Conservation (phyloP, 2,797 vertebrate species). For the Gadopsis marmoratus region DNA sequence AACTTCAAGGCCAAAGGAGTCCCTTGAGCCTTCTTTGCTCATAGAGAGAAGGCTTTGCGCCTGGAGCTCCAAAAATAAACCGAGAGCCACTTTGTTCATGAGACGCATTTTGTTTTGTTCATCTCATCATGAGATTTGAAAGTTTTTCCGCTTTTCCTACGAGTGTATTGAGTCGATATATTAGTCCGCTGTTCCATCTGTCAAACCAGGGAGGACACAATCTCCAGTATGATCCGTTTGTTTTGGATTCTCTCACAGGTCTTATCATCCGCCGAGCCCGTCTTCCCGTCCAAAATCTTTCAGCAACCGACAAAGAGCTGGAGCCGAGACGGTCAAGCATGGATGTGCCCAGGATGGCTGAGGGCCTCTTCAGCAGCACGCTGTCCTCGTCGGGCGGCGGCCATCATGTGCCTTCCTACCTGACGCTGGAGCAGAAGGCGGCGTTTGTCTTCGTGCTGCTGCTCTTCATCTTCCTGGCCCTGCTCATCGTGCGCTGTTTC, state of each 20-base stretch:
- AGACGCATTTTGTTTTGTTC: constrained; percentile 8
- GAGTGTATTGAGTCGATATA: neutral
- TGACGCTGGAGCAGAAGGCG: constrained; percentile 89
- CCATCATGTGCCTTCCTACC: constrained; percentile 79
- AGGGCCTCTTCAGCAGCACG: constrained; percentile 86
- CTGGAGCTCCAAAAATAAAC: constrained; percentile 44
- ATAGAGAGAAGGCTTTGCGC: constrained; percentile 22
- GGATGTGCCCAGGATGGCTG: constrained; percentile 83
- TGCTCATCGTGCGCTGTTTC: constrained; percentile 90
- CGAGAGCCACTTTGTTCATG: constrained; percentile 14
- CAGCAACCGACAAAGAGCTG: constrained; percentile 69
- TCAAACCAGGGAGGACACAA: constrained; percentile 3
- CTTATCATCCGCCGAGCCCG: constrained; percentile 20
- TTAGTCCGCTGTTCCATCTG: constrained; percentile 31
- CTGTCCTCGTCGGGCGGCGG: constrained; percentile 83
- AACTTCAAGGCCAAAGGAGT: constrained; percentile 39
- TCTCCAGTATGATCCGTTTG: constrained; percentile 42
- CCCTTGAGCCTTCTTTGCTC: constrained; percentile 29
- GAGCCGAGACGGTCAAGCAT: constrained; percentile 78
- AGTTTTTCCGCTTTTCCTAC: neutral
- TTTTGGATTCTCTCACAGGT: constrained; percentile 69
- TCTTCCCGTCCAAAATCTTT: constrained; percentile 58
- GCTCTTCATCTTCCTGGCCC: constrained; percentile 90
- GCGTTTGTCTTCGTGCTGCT: constrained; percentile 90
- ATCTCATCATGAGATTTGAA: constrained; percentile 13